Percentiles rank a stretch among this genome's conserved stretches.
phyloP scores from a whole-genome alignment of 2,113 vertebrate genomes.

The Colossoma macropomum region DNA sequence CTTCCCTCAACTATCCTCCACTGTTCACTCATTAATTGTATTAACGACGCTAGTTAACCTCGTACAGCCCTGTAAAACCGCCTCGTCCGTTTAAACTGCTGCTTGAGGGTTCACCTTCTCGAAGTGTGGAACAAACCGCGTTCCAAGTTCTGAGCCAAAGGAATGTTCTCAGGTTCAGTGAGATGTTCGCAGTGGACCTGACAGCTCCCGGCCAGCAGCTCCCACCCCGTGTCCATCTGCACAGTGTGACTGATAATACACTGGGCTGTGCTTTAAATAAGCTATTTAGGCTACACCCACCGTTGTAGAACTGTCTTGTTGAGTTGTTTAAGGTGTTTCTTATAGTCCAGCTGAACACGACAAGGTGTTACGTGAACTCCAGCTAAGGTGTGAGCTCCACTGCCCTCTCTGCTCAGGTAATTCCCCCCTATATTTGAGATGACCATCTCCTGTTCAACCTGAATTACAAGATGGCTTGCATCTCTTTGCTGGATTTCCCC shows the following conservation, averaged over 20 bases:
- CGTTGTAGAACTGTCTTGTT: neutral
- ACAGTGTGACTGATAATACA: slow-evolving; percentile 2
- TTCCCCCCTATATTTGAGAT: neutral
- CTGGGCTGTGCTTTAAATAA: slow-evolving; percentile 16
- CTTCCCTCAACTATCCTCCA: slow-evolving; percentile 7
- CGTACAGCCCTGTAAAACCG: neutral
- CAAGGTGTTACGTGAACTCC: neutral
- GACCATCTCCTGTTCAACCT: neutral
- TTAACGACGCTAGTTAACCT: neutral
- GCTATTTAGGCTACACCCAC: slow-evolving; percentile 28
- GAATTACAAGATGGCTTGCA: neutral
- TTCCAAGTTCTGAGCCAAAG: neutral
- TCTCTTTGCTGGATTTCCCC: neutral
- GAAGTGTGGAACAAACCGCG: neutral
- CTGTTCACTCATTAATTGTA: neutral
- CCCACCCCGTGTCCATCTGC: slow-evolving; percentile 2
- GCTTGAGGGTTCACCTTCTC: no score
- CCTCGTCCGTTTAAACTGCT: neutral
- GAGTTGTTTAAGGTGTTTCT: neutral
- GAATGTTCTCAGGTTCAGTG: neutral
- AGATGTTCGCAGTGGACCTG: neutral
- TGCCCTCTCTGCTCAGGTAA: neutral
- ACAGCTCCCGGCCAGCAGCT: neutral
- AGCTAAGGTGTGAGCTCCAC: neutral
- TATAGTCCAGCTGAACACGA: neutral